Conservation (phyloP, 2,113 vertebrate species). For the Scophthalmus maximus region DNA sequence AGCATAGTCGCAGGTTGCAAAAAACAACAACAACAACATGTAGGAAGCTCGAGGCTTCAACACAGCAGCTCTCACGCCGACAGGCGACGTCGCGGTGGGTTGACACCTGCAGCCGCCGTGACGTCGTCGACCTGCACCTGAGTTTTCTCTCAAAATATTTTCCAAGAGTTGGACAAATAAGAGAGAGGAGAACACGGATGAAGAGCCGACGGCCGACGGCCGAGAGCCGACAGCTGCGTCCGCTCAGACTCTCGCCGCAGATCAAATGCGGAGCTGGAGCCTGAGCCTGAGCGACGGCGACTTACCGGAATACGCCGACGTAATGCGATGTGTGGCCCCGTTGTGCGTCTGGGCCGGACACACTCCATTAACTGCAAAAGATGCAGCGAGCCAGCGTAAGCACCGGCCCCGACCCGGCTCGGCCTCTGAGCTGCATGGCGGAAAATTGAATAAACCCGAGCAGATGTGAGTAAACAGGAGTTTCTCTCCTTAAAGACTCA, state of each 20-base stretch:
- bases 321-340: slow-evolving; percentile 13
- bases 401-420: slow-evolving; percentile 6
- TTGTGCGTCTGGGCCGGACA: background rate
- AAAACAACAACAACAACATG: no score
- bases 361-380: slow-evolving; percentile 35
- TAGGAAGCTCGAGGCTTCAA: no score
- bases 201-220: no score
- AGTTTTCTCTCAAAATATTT: background rate
- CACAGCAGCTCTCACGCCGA: no score
- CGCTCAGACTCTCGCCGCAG: background rate
- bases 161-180: background rate
- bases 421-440: background rate
- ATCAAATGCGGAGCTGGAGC: slow-evolving; percentile 1
- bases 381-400: slow-evolving; percentile 20
- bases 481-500: background rate
- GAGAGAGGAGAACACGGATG: no score
- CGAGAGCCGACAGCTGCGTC: slow-evolving; percentile 3
- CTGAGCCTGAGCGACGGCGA: slow-evolving; percentile 1
- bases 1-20: no score
- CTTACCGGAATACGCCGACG: slow-evolving; percentile 44
- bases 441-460: background rate
- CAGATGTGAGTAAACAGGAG: slow-evolving; percentile 4
- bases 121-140: background rate
- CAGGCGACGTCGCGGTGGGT: no score
- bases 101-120: no score